Conservation (phyloP, 1,140 invertebrate species). For the Drosophila pandora region DNA sequence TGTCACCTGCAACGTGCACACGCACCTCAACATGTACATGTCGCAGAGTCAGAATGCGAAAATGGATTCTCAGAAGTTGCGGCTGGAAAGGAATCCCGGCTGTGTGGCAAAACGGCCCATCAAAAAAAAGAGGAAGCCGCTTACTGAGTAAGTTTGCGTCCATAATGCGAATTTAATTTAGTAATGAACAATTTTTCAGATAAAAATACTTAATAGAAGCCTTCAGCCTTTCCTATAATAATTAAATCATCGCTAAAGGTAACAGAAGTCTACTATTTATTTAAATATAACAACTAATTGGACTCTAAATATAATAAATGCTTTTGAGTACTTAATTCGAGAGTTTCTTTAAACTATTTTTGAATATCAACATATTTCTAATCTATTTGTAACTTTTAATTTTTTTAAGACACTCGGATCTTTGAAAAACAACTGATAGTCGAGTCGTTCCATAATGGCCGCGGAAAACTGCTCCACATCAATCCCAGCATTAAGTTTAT, state of each 20-base stretch:
- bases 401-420: constrained; percentile 23
- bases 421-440: constrained; percentile 18
- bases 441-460: constrained; percentile 9
- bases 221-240: background rate
- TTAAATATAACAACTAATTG: background rate
- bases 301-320: constrained; percentile 4
- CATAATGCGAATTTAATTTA: background rate
- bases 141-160: background rate
- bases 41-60: constrained; percentile 7
- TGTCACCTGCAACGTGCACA: constrained; percentile 63
- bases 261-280: background rate
- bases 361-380: constrained; percentile 5
- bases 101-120: constrained; percentile 23
- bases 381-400: background rate
- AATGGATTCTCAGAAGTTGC: constrained; percentile 23
- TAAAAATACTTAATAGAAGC: background rate
- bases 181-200: background rate
- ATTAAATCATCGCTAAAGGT: too few species aligned
- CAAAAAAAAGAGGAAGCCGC: constrained; percentile 23
- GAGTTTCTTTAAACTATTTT: too few species aligned
- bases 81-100: constrained; percentile 48
- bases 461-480: constrained; percentile 8
- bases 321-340: too few species aligned
- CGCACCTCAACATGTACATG: constrained; percentile 59
- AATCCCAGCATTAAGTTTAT: constrained; percentile 47